phyloP scores from a whole-genome alignment of 1,140 invertebrate genomes.

The Trichomalopsis sarcophagae region DNA sequence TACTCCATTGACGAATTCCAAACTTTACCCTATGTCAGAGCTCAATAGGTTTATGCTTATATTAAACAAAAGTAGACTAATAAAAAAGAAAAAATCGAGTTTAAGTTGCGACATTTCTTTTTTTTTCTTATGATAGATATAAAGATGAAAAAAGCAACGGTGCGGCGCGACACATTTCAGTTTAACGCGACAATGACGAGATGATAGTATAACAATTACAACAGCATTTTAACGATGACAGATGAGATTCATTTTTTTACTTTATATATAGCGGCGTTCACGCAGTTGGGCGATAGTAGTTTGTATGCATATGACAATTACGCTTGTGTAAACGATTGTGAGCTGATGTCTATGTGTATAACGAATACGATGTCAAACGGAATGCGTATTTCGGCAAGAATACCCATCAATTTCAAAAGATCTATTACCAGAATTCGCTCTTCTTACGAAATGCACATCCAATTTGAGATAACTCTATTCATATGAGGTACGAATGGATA shows the following conservation, averaged over 20 bases:
- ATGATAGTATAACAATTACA: slow-evolving; percentile 54
- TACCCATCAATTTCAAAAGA: not conserved
- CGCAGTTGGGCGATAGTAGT: not conserved
- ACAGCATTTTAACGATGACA: slow-evolving; percentile 59
- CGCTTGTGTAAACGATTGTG: slow-evolving; percentile 20
- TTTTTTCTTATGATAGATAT: slow-evolving; percentile 23
- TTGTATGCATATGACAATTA: slow-evolving; percentile 10
- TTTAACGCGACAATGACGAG: slow-evolving; percentile 55
- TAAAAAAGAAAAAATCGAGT: slow-evolving; percentile 6
- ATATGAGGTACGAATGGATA: slow-evolving; percentile 24
- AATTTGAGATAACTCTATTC: slow-evolving; percentile 1
- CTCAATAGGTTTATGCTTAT: not conserved
- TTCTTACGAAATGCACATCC: slow-evolving; percentile 30
- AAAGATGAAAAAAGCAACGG: slow-evolving; percentile 45
- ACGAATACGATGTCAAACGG: not conserved
- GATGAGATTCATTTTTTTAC: slow-evolving; percentile 36
- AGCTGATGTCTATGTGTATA: not conserved
- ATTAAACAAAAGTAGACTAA: not conserved
- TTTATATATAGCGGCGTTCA: slow-evolving; percentile 10
- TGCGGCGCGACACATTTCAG: slow-evolving; percentile 36
- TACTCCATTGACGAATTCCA: not conserved
- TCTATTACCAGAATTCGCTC: not conserved
- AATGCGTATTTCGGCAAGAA: slow-evolving; percentile 20
- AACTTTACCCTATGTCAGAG: not conserved
- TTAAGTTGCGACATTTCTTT: slow-evolving; percentile 26